Evolutionary conservation across 2,113 vertebrate genomes (phyloP).

Genomic region (Garra rufa): DNA sequence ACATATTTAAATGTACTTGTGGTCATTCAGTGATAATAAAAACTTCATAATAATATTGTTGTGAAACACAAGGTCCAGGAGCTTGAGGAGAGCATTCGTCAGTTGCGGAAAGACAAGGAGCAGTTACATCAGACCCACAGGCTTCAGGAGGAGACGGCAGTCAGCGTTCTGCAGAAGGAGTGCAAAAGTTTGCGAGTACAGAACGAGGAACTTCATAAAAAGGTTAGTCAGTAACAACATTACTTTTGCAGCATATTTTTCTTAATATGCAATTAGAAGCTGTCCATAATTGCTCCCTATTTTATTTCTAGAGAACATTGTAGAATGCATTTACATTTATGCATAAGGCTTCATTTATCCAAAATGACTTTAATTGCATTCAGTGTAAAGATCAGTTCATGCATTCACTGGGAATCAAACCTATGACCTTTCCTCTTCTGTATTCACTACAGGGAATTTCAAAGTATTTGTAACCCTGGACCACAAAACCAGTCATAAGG

Average conservation of each 20-base stretch:
- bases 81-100: slow-evolving; percentile 55
- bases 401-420: background rate
- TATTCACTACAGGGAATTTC: background rate
- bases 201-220: slow-evolving; percentile 68
- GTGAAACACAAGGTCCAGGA: slow-evolving; percentile 65
- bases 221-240: slow-evolving; percentile 59
- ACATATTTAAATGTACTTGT: background rate
- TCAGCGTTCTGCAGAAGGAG: slow-evolving; percentile 60
- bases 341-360: background rate
- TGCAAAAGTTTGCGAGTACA: slow-evolving; percentile 60
- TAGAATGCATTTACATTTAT: background rate
- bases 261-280: background rate
- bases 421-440: background rate
- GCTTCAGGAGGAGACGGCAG: slow-evolving; percentile 60
- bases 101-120: slow-evolving; percentile 66
- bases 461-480: background rate
- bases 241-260: background rate
- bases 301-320: background rate
- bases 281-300: background rate
- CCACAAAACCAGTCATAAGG: no score
- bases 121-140: slow-evolving; percentile 55
- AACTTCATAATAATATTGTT: background rate
- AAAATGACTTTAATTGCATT: background rate
- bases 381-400: background rate
- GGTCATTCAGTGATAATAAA: background rate